Evolutionary conservation across 2,113 vertebrate species (phyloP).

Genomic region (Corynorhinus townsendii): DNA sequence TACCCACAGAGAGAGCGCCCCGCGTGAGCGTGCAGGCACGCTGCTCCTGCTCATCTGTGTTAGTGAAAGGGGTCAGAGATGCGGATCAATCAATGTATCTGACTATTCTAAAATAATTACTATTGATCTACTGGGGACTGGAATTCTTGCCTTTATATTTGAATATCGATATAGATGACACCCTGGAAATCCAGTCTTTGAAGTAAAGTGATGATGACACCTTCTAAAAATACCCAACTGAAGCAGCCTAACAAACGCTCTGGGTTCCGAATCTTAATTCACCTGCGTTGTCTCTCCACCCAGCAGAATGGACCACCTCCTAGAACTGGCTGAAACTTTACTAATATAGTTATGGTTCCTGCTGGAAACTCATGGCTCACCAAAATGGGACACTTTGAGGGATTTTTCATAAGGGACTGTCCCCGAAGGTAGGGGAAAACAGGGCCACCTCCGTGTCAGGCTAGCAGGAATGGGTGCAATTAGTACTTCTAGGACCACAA

Average conservation of each 20-base stretch:
- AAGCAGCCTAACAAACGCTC: accelerated
- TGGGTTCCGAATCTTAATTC: accelerated
- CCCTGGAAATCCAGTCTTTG: conserved; percentile 54
- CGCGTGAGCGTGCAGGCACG: accelerated
- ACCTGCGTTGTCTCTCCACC: accelerated
- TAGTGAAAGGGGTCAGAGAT: conserved; percentile 65
- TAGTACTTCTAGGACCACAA: accelerated
- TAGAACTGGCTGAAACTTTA: background rate
- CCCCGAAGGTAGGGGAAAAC: accelerated
- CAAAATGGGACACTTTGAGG: accelerated
- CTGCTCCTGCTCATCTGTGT: conserved; percentile 15
- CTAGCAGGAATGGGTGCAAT: accelerated
- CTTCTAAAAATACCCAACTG: background rate
- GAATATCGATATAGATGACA: conserved; percentile 73
- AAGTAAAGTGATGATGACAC: conserved; percentile 52
- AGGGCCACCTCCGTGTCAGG: accelerated
- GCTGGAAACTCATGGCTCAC: accelerated
- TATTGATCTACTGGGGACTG: conserved; percentile 66
- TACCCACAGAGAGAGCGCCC: accelerated
- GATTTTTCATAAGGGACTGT: accelerated
- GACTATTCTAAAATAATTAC: conserved; percentile 76
- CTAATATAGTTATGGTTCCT: accelerated
- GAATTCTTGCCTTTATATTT: conserved; percentile 66
- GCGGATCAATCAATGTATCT: conserved; percentile 70
- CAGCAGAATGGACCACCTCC: background rate